A percentile compares a stretch with the other conserved stretches of the same genome.
Evolutionary conservation across 2,797 vertebrate species (phyloP).

Genomic region (Schizopygopsis malacanthus): DNA sequence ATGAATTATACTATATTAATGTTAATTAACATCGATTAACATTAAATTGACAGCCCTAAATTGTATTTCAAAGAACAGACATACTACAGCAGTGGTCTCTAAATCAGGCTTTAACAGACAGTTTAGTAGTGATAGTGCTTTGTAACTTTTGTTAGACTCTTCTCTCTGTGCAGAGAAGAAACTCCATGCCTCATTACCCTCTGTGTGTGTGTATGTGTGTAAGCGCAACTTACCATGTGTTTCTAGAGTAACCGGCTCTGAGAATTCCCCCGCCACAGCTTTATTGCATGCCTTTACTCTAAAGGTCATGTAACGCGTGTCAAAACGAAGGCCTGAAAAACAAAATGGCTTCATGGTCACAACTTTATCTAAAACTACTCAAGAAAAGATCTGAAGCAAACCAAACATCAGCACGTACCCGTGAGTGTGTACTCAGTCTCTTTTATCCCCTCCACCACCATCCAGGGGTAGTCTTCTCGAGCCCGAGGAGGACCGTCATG

Average conservation of each 20-base stretch:
- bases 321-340: constrained; percentile 88
- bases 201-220: constrained; percentile 29
- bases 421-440: constrained; percentile 85
- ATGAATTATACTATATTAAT: neutral
- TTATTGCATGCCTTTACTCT: constrained; percentile 95
- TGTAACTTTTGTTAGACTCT: constrained; percentile 13
- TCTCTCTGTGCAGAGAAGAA: constrained; percentile 15
- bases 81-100: neutral
- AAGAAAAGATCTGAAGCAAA: neutral
- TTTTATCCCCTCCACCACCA: constrained; percentile 92
- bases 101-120: constrained; percentile 14
- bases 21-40: neutral
- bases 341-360: neutral
- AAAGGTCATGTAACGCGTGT: constrained; percentile 93
- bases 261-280: constrained; percentile 93
- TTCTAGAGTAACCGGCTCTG: constrained; percentile 89
- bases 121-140: constrained; percentile 7
- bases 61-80: neutral
- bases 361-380: neutral
- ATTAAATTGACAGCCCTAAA: neutral
- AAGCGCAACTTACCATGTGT: constrained; percentile 83
- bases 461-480: constrained; percentile 96
- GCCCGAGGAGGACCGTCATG: constrained; percentile 89
- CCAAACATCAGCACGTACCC: constrained; percentile 61
- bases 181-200: constrained; percentile 44